Evolutionary conservation across 1,140 invertebrate genomes (phyloP).

Genomic region (Drosophila sp.): DNA sequence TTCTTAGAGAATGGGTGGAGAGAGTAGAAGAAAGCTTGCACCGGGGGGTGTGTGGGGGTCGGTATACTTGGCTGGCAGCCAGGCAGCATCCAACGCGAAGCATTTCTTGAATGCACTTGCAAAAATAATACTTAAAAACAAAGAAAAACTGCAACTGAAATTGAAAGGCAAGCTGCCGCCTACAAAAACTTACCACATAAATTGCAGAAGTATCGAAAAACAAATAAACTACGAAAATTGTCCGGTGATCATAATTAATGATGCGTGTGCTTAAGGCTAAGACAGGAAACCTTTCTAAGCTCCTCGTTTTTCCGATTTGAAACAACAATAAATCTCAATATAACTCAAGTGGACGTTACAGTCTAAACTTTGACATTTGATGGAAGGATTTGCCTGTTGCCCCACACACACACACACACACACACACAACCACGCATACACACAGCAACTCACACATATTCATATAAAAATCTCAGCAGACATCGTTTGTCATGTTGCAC

Average conservation of each 20-base stretch:
- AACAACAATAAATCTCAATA: slow-evolving; percentile 77
- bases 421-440: slow-evolving; percentile 14
- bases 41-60: not conserved
- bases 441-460: not conserved
- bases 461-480: slow-evolving; percentile 36
- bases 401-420: slow-evolving; percentile 18
- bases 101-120: slow-evolving; percentile 49
- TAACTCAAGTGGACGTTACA: slow-evolving; percentile 75
- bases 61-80: slow-evolving; percentile 36
- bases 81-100: slow-evolving; percentile 6
- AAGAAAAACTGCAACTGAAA: slow-evolving; percentile 66
- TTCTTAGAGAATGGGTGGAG: slow-evolving; percentile 28
- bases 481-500: slow-evolving; percentile 75
- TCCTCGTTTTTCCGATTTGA: slow-evolving; percentile 4
- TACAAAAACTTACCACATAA: slow-evolving; percentile 57
- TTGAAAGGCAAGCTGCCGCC: slow-evolving; percentile 66
- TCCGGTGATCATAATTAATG: slow-evolving; percentile 74
- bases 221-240: slow-evolving; percentile 60
- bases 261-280: slow-evolving; percentile 32
- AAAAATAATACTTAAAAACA: slow-evolving; percentile 28
- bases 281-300: slow-evolving; percentile 9
- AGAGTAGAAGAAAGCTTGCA: not conserved
- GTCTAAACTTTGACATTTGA: slow-evolving; percentile 77
- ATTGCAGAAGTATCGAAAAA: slow-evolving; percentile 46
- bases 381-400: slow-evolving; percentile 67